These are phyloP conservation scores for Spialia ferax DNA, from an alignment of 2,888 invertebrate species.

Conservation along the genomic window DNA sequence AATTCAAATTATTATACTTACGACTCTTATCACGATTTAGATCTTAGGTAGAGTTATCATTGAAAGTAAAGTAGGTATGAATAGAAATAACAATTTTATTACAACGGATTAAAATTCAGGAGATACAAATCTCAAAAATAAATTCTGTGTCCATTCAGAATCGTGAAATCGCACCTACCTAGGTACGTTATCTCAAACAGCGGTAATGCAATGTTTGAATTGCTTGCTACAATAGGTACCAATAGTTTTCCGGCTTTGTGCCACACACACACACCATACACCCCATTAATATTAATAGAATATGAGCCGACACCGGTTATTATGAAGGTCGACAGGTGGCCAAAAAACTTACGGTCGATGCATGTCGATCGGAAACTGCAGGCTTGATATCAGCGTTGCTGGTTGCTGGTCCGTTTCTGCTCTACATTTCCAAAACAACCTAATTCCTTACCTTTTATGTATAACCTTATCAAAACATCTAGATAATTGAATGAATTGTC, in stretches of 20 bases:
- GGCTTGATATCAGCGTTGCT: neutral
- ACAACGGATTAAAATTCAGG: no score
- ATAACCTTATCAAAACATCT: neutral
- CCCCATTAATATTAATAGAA: constrained; percentile 32
- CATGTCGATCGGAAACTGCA: constrained; percentile 13
- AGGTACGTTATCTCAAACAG: neutral
- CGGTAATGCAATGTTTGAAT: neutral
- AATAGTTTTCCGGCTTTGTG: neutral
- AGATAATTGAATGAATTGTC: constrained; percentile 5
- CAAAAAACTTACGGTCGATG: constrained; percentile 18
- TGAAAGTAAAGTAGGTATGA: no score
- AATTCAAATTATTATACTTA: no score
- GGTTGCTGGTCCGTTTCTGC: constrained; percentile 1
- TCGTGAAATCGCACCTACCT: neutral
- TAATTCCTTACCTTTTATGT: neutral
- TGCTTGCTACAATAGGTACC: neutral
- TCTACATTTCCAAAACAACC: constrained; percentile 15
- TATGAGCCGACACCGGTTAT: constrained; percentile 18
- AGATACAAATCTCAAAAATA: no score
- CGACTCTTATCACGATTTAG: no score
- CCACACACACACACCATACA: neutral
- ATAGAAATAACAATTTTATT: no score
- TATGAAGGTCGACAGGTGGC: constrained; percentile 32
- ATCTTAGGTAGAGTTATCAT: no score
- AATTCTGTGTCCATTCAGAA: no score